Evolutionary conservation across 2,797 vertebrate genomes (phyloP).

Genomic region (Limosa lapponica): DNA sequence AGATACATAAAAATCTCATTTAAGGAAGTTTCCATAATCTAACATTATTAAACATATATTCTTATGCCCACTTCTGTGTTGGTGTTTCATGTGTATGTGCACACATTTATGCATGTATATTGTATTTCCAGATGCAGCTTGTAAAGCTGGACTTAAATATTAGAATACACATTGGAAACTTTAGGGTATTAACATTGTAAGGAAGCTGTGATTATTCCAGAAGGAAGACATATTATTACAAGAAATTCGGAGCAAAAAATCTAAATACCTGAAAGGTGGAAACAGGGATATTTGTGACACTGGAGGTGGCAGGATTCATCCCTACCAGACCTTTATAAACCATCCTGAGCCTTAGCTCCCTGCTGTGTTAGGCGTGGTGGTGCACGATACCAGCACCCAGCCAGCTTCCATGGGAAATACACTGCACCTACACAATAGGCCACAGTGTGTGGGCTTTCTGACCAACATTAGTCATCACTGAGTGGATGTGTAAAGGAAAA

Average conservation of each 20-base stretch:
- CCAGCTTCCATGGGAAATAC: background rate
- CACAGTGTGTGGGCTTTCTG: background rate
- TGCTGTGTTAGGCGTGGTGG: background rate
- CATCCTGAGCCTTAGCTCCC: background rate
- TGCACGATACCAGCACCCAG: background rate
- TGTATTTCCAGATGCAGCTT: background rate
- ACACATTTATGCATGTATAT: background rate
- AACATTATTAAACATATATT: background rate
- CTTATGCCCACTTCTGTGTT: background rate
- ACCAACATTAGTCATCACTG: background rate
- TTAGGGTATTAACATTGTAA: background rate
- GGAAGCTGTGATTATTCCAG: background rate
- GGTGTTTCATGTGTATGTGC: background rate
- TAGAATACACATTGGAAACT: background rate
- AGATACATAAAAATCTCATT: background rate
- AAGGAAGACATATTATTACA: background rate
- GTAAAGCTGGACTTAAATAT: background rate
- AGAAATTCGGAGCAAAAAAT: background rate
- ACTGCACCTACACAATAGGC: background rate
- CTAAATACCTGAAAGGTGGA: background rate
- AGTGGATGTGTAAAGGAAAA: fast-evolving
- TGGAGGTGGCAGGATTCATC: background rate
- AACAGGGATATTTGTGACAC: background rate
- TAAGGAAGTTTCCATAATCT: background rate
- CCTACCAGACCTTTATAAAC: background rate